phyloP scores from a whole-genome alignment of 2,888 invertebrate species.

The Pycnomerus fuliginosus region DNA sequence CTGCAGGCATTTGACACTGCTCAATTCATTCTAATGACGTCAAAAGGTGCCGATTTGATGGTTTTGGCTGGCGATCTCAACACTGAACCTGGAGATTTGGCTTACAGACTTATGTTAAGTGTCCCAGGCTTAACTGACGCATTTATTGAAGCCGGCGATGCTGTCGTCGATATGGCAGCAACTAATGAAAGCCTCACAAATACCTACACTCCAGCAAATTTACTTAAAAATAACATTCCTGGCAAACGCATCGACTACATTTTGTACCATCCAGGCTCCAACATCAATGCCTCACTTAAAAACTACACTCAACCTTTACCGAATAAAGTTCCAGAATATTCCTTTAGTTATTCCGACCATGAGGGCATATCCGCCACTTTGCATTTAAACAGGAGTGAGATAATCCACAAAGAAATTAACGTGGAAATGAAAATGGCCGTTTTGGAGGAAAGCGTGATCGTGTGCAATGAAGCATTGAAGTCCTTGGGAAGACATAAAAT shows the following conservation, averaged over 20 bases:
- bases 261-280: slow-evolving; percentile 60
- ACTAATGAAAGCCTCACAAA: slow-evolving; percentile 83
- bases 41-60: slow-evolving; percentile 73
- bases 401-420: slow-evolving; percentile 21
- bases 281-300: slow-evolving; percentile 49
- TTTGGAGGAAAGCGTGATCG: slow-evolving; percentile 60
- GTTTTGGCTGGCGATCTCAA: slow-evolving; percentile 95
- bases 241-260: slow-evolving; percentile 95
- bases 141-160: slow-evolving; percentile 44
- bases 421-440: slow-evolving; percentile 38
- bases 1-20: slow-evolving; percentile 93
- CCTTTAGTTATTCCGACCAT: slow-evolving; percentile 86
- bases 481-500: slow-evolving; percentile 56
- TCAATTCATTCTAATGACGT: slow-evolving; percentile 88
- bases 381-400: slow-evolving; percentile 40
- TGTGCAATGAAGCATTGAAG: slow-evolving; percentile 60
- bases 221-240: slow-evolving; percentile 58
- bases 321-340: slow-evolving; percentile 67
- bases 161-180: slow-evolving; percentile 52
- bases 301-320: slow-evolving; percentile 72
- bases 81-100: slow-evolving; percentile 82
- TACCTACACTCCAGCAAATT: slow-evolving; percentile 68
- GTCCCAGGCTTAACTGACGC: slow-evolving; percentile 60
- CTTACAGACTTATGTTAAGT: slow-evolving; percentile 66
- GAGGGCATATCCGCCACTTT: slow-evolving; percentile 74